Evolutionary conservation across 2,888 invertebrate genomes (phyloP).

Genomic region (Thymelicus acteon): DNA sequence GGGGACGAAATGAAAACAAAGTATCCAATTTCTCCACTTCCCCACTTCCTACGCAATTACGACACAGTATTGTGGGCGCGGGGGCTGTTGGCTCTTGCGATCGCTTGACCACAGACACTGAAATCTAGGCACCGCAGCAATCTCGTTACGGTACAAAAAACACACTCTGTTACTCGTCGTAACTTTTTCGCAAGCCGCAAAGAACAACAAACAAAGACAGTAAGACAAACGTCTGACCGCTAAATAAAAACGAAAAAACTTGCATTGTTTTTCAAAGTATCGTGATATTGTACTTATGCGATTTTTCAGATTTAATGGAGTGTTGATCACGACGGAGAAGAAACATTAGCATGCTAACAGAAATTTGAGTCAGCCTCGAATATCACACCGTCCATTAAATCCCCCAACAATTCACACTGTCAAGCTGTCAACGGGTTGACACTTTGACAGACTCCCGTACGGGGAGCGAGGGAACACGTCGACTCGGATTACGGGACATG

Average conservation of each 20-base stretch:
- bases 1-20: slow-evolving; percentile 68
- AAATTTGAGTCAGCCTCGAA: slow-evolving; percentile 21
- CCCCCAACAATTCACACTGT: slow-evolving; percentile 30
- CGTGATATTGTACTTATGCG: slow-evolving; percentile 40
- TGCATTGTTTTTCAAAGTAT: slow-evolving; percentile 39
- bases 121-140: slow-evolving; percentile 69
- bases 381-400: slow-evolving; percentile 26
- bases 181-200: slow-evolving; percentile 70
- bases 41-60: slow-evolving; percentile 81
- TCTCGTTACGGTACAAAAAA: slow-evolving; percentile 78
- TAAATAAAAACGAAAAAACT: slow-evolving; percentile 39
- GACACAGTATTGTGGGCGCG: slow-evolving; percentile 69
- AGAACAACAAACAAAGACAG: slow-evolving; percentile 61
- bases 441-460: slow-evolving; percentile 18
- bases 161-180: slow-evolving; percentile 67
- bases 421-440: slow-evolving; percentile 36
- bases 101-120: slow-evolving; percentile 70
- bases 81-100: slow-evolving; percentile 49
- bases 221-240: slow-evolving; percentile 40
- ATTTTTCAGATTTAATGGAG: slow-evolving; percentile 37
- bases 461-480: slow-evolving; percentile 30
- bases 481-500: slow-evolving; percentile 23
- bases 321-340: slow-evolving; percentile 31
- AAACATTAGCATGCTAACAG: slow-evolving; percentile 48
- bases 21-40: slow-evolving; percentile 79